phyloP scores from a whole-genome alignment of 2,113 vertebrate genomes.

The Chiloscyllium plagiosum region DNA sequence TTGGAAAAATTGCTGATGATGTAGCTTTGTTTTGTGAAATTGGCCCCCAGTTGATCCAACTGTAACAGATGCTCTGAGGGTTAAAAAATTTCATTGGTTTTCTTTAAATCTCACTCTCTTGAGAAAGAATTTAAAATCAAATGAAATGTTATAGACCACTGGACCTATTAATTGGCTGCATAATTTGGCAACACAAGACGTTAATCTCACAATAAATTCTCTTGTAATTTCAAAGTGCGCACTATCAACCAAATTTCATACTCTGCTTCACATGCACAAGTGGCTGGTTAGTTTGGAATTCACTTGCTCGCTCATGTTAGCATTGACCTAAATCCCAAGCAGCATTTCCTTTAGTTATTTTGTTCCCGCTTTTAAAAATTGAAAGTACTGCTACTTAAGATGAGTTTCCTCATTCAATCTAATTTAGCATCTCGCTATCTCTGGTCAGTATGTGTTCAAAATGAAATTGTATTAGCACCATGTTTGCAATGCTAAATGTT shows the following conservation, averaged over 20 bases:
- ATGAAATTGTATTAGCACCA: neutral
- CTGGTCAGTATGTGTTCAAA: neutral
- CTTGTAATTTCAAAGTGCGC: neutral
- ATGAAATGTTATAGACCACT: slow-evolving; percentile 75
- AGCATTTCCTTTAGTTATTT: neutral
- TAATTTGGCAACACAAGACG: slow-evolving; percentile 68
- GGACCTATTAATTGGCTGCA: slow-evolving; percentile 82
- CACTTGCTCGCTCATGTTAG: neutral
- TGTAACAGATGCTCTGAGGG: neutral
- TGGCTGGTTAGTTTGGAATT: neutral
- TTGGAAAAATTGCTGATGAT: neutral
- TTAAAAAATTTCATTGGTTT: neutral
- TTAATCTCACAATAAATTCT: slow-evolving; percentile 57
- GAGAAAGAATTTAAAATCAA: slow-evolving; percentile 47
- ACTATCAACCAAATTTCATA: slow-evolving; percentile 22
- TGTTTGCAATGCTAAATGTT: neutral
- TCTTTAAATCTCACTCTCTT: slow-evolving; percentile 30
- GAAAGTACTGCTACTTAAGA: neutral
- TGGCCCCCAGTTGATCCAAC: neutral
- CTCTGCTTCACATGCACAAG: slow-evolving; percentile 7
- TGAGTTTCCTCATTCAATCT: neutral
- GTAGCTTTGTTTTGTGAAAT: neutral
- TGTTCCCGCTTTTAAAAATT: neutral
- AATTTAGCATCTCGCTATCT: neutral
- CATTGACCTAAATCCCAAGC: neutral